Conservation (phyloP, 2,888 invertebrate genomes). For the Eristalis pertinax region DNA sequence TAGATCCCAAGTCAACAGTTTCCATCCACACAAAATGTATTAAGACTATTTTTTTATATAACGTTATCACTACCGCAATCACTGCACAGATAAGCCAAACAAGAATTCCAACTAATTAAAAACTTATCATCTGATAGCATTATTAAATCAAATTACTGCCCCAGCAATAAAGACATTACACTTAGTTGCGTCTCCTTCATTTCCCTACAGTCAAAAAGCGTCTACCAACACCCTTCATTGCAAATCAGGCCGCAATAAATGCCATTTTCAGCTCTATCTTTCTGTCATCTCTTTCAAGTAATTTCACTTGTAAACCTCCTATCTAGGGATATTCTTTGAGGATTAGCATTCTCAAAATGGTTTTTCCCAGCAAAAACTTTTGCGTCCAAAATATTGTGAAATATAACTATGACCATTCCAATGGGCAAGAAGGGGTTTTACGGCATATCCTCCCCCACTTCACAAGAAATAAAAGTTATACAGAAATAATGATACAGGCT, state of each 20-base stretch:
- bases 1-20: too few relatives aligned
- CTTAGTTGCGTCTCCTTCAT: not conserved
- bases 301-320: not conserved
- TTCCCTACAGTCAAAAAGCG: not conserved
- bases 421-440: not conserved
- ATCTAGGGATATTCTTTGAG: not conserved
- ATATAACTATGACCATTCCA: not conserved
- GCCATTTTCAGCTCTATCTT: not conserved
- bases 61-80: not conserved
- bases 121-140: slow-evolving; percentile 32
- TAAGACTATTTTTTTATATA: too few relatives aligned
- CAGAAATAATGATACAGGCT: not conserved
- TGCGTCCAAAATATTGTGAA: not conserved
- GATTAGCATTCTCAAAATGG: not conserved
- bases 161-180: not conserved
- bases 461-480: not conserved
- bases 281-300: not conserved
- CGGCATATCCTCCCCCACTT: not conserved
- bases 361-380: not conserved
- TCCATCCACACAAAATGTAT: too few relatives aligned
- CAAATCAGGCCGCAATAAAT: not conserved
- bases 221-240: not conserved
- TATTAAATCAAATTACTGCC: slow-evolving; percentile 25
- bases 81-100: slow-evolving; percentile 4
- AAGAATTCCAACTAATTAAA: slow-evolving; percentile 11